phyloP scores from a whole-genome alignment of 2,888 invertebrate species.

The Diogma glabrata region DNA sequence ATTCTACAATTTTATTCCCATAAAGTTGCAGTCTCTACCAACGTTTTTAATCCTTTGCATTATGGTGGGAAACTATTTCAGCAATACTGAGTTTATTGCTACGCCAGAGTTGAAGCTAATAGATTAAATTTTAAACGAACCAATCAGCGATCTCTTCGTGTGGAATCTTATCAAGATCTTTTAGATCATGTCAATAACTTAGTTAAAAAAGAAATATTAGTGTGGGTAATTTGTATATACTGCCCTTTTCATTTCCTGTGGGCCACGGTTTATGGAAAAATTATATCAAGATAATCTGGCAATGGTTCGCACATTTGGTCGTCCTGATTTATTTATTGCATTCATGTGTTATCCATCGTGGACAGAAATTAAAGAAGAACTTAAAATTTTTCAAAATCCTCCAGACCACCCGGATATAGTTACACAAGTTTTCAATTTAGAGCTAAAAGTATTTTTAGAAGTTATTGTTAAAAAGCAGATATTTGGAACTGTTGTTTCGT shows the following conservation, averaged over 20 bases:
- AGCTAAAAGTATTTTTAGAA: background rate
- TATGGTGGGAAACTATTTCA: background rate
- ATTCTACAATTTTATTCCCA: background rate
- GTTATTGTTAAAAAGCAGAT: background rate
- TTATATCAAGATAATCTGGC: too few relatives aligned
- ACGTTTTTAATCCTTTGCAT: too few relatives aligned
- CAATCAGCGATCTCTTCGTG: too few relatives aligned
- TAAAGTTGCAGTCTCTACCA: background rate
- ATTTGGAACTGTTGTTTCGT: background rate
- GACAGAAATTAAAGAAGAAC: background rate
- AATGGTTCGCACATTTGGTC: background rate
- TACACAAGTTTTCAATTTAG: too few relatives aligned
- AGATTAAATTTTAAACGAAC: too few relatives aligned
- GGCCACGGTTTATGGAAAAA: too few relatives aligned
- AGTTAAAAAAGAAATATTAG: background rate
- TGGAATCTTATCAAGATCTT: too few relatives aligned
- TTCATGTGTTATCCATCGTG: too few relatives aligned
- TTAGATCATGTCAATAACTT: background rate
- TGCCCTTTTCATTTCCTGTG: background rate
- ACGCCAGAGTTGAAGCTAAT: background rate
- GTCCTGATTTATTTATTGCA: too few relatives aligned
- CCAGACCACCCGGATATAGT: background rate
- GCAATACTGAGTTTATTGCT: background rate
- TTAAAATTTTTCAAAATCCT: background rate
- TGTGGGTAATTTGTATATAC: background rate